Evolutionary conservation across 2,113 vertebrate genomes (phyloP).

Genomic region (Protobothrops mucrosquamatus): DNA sequence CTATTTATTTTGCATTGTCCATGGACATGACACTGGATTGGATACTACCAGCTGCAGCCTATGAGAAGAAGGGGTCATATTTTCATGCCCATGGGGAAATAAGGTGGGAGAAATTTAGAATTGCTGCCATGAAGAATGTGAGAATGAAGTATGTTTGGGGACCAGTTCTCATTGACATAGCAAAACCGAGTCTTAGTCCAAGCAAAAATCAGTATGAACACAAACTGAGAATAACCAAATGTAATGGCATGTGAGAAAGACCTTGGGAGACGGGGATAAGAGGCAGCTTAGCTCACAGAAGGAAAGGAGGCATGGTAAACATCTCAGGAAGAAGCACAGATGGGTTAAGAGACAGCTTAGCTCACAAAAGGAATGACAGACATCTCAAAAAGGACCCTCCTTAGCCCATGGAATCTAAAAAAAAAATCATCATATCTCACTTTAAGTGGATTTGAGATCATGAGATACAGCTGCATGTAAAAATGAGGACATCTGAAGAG

Average conservation of each 20-base stretch:
- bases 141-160: not conserved
- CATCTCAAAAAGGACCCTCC: too few species aligned
- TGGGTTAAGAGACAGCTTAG: too few species aligned
- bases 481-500: not conserved
- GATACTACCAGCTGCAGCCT: not conserved
- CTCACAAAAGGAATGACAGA: too few species aligned
- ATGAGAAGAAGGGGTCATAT: not conserved
- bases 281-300: too few species aligned
- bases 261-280: not conserved
- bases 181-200: not conserved
- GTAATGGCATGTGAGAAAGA: not conserved
- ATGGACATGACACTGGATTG: not conserved
- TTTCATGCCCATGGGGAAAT: too few species aligned
- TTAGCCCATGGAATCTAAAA: not conserved
- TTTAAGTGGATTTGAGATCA: not conserved
- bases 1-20: not conserved
- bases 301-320: too few species aligned
- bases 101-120: not conserved
- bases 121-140: not conserved
- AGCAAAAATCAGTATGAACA: not conserved
- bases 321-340: too few species aligned
- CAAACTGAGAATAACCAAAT: not conserved
- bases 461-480: not conserved
- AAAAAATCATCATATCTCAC: not conserved
- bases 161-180: not conserved